Evolutionary conservation across 2,888 invertebrate species (phyloP), one percentile per base, ranked within the genome.

Genomic region (Heliconius charithonia): DNA sequence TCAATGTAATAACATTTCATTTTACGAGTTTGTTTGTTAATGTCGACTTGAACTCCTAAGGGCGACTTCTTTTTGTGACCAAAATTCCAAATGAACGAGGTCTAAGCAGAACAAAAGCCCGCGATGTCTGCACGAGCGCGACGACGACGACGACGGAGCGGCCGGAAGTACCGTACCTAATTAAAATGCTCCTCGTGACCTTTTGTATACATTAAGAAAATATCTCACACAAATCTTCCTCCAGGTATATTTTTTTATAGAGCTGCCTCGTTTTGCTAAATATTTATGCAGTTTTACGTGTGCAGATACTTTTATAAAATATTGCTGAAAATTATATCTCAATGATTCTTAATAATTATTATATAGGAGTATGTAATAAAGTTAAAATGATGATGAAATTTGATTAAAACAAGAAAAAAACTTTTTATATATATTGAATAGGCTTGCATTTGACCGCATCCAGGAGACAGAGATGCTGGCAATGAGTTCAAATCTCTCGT

Each of bases 161-260:
- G 27, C 19, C 70, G 71, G 71, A 71, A 71, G 6, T 32, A 22
- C 29, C 29, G 29, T 56, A 56, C 56, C 71, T 71, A 71, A 71
- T 71, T 71, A 71, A 71, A 71, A 29, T 56, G n/a, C 71, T 56
- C 29, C 51, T 71, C 71, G 71, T 56, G 56, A 71, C 29, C 71
- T 71, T 71, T 71, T 71, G 56, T 71, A 29, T 51, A 51, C 22
- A 29, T 32, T 71, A 71, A 29, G 13, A 56, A 69, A 56, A 32
- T 71, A 71, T 56, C 71, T 71, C 51, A 7, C 51, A 70, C 25
- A 51, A 51, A 51, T 29, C 12, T 67, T 67, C n/a, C 29, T n/a
- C 56, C 22, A 29, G 29, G 29, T 22, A 51, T 13, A 32, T 71
- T 32, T 45, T 10, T 29, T 71, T 29, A 22, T 56, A 56, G 56